Conservation (phyloP, 2,797 vertebrate genomes). For the Manis javanica region DNA sequence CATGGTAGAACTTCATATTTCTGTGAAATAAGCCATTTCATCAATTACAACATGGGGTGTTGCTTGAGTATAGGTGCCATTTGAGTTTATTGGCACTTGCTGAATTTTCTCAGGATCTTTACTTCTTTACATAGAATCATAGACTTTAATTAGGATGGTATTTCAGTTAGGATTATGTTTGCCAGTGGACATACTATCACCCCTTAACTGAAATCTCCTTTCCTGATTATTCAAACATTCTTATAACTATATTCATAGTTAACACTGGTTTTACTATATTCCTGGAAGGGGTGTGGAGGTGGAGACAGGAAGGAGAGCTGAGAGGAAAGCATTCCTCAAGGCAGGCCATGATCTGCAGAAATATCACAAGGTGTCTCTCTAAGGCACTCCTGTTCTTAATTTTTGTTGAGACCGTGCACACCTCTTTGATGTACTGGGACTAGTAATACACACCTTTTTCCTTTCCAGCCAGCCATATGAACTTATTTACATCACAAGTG, state of each 20-base stretch:
- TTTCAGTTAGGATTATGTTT: neutral
- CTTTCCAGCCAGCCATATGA: slow-evolving; percentile 82
- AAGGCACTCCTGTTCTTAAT: slow-evolving; percentile 86
- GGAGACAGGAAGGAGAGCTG: slow-evolving; percentile 49
- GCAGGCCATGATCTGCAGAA: slow-evolving; percentile 78
- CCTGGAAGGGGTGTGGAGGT: slow-evolving; percentile 23
- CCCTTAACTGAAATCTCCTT: neutral
- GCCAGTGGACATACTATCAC: neutral
- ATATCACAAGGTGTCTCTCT: slow-evolving; percentile 70
- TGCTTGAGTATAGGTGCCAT: neutral
- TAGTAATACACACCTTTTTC: slow-evolving; percentile 84
- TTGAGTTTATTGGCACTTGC: neutral
- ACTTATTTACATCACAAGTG: slow-evolving; percentile 85
- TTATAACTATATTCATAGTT: slow-evolving; percentile 20
- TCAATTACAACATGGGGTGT: neutral
- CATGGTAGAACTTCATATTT: neutral
- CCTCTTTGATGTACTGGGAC: slow-evolving; percentile 84
- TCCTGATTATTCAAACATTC: slow-evolving; percentile 13
- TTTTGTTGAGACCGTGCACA: slow-evolving; percentile 82
- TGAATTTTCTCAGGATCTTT: neutral
- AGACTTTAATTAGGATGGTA: neutral
- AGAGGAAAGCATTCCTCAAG: slow-evolving; percentile 70
- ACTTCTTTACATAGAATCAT: neutral
- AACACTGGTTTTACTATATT: slow-evolving; percentile 26
- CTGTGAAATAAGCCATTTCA: neutral